A percentile compares a stretch with the other conserved stretches of the same genome.
phyloP scores from a whole-genome alignment of 2,888 invertebrate genomes.

The Sceliomorpha sp. region DNA sequence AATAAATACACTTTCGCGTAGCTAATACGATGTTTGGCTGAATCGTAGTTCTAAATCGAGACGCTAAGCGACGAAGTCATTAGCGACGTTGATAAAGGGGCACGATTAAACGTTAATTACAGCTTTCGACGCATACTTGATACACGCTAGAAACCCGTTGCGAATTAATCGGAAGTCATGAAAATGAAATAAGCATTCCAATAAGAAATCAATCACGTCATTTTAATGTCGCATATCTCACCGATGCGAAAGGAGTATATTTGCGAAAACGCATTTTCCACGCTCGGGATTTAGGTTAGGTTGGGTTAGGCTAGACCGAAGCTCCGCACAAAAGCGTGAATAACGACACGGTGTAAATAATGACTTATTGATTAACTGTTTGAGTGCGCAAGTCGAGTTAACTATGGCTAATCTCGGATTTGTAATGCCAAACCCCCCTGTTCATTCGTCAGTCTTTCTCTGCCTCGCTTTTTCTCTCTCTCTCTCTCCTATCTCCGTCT shows the following conservation, averaged over 20 bases:
- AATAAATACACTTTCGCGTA: no score
- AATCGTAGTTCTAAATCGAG: constrained; percentile 32
- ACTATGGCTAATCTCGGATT: constrained; percentile 80
- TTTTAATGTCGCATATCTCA: no score
- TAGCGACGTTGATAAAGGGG: constrained; percentile 59
- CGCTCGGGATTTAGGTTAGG: no score
- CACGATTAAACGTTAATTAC: constrained; percentile 59
- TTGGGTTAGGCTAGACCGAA: neutral
- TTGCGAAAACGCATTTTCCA: no score
- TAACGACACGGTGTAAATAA: constrained; percentile 73
- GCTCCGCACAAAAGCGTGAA: constrained; percentile 18
- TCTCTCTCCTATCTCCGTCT: constrained; percentile 35
- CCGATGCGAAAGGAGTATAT: no score
- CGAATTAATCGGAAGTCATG: constrained; percentile 37
- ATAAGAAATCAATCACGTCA: neutral
- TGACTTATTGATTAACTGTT: constrained; percentile 80
- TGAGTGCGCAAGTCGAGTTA: constrained; percentile 80
- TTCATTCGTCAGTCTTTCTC: constrained; percentile 49
- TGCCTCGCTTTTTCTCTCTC: constrained; percentile 41
- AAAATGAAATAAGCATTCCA: constrained; percentile 17
- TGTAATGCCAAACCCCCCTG: constrained; percentile 75
- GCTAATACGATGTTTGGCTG: constrained; percentile 18
- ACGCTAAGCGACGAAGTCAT: constrained; percentile 59
- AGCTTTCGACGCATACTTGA: constrained; percentile 40
- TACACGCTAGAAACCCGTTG: constrained; percentile 45